These are phyloP conservation scores for Chaenogobius annularis DNA, from an alignment of 2,113 vertebrate species.

Conservation along the genomic window DNA sequence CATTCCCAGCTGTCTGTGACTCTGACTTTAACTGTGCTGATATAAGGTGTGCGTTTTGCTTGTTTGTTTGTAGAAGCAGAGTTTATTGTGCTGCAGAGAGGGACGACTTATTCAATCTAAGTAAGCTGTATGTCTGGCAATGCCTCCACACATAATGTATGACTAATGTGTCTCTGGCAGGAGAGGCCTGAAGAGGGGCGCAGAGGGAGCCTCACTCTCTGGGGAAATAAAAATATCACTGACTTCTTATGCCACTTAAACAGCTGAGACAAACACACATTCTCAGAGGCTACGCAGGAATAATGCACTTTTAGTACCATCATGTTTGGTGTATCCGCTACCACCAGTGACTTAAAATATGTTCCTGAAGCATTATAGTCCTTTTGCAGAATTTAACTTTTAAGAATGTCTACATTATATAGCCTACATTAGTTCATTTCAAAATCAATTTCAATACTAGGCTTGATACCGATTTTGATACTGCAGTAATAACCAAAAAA, in stretches of 20 bases:
- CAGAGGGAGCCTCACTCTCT: not conserved
- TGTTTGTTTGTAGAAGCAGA: constrained; percentile 44
- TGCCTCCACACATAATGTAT: constrained; percentile 33
- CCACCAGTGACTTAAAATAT: too few species aligned
- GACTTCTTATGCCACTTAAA: constrained; percentile 11
- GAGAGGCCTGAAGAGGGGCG: constrained; percentile 18
- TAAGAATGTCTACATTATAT: too few species aligned
- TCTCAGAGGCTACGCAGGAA: not conserved
- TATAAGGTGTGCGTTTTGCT: constrained; percentile 31
- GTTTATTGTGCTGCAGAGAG: constrained; percentile 44
- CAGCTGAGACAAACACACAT: not conserved
- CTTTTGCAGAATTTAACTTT: too few species aligned
- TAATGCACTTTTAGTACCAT: not conserved
- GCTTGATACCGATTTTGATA: too few species aligned
- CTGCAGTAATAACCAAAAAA: too few species aligned
- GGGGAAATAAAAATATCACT: constrained; percentile 8
- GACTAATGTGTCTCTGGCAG: constrained; percentile 42
- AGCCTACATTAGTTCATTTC: too few species aligned
- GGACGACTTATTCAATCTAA: constrained; percentile 14
- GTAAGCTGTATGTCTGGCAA: constrained; percentile 28
- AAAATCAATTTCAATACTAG: too few species aligned
- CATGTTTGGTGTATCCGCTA: too few species aligned
- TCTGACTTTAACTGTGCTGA: not conserved
- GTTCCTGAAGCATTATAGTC: too few species aligned
- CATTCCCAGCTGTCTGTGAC: not conserved